Evolutionary conservation across 2,888 invertebrate species (phyloP), one percentile per base, ranked within the genome.

Genomic region (Melolontha melolontha): DNA sequence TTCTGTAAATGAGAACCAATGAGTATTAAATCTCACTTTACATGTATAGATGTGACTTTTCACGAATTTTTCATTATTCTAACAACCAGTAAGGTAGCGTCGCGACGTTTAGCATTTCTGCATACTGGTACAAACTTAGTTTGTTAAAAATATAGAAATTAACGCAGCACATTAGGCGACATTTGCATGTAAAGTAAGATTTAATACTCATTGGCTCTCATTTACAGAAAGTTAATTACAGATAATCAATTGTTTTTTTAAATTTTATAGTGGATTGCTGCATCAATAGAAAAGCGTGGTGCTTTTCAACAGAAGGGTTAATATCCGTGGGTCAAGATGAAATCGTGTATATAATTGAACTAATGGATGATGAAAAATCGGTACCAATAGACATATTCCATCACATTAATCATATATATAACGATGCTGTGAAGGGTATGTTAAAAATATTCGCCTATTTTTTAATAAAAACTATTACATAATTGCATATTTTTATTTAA

Each of bases 261-360:
- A 49, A 29, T 22, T 14, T 69, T 64, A 39, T 78, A 92, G 92
- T 93, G 85, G 90, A 89, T 76, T 93, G 93, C 79, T 92, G 92
- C 79, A 88, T 92, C 71, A 90, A 91, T 77, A 88, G 88, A 74
- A 85, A 85, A 70, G 90, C 90, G 69, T 93, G 94, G 88, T 92
- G 92, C 79, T 90, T 94, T 75, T 89, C 91, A 17, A 92, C 93
- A 0, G 86, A 87, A 73, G 95, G 95, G 11, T 85, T 95, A 81
- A 89, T 90, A 68, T 89, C 90, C 67, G 93, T 93, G 14, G 93
- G 93, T 1, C 94, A 94, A 79, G 94, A 94, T 79, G 95, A 95
- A 83, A 84, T 95, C 16, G 88, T 94, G 51, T 87, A 93, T 66
- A 79, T 94, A 42, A 82, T 95, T 17, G 93, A 94, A 80, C 83